Base-by-base conservation (phyloP, 2,888 invertebrate genomes). In the Mythimna lalbum region DNA sequence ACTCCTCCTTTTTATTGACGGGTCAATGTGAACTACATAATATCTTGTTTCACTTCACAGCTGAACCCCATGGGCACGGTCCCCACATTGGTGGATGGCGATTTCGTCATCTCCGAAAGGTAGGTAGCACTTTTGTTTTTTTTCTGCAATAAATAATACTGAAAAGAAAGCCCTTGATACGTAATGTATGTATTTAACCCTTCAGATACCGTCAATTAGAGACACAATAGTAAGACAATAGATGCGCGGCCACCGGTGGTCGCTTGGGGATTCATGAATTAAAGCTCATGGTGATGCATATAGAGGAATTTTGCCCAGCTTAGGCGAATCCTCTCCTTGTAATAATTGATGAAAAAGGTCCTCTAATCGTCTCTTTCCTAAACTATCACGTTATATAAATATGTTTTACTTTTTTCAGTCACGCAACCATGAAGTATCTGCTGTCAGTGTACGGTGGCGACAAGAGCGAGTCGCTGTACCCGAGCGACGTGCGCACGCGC, bases 101-200 rank as follows among this genome's bases (percentile, higher is more conserved):
- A 92, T 47, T 91, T 93, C 61, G 49, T 85, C 12, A 56, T 93
- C 31, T 85, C 91, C 57, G 93, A 93, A 69, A 93, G 93, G 93
- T 92, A 82, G 12, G 31, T 80, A 55, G 39, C 0, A 33, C 21
- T 50, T 0, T 36, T 31, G 0, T n/a, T 19, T 21, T 12, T 52
- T 1, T 7, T 39, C 19, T 47, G 0, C 43, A 47, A 47, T 47
- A 6, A 47, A 47, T 47, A 19, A 19, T 47, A 0, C 17, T 6
- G 14, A 47, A 39, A 4, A 39, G 14, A 14, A 43, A 17, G 17
- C 17, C 0, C 12, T 36, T 36, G 10, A 36, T n/a, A n/a, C n/a
- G n/a, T 36, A 36, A 36, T 31, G 31, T 31, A 31, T 31, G n/a
- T n/a, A n/a, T n/a, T n/a, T n/a, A n/a, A n/a, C n/a, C n/a, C n/a